A percentile compares a stretch with the other conserved stretches of the same genome.
Evolutionary conservation across 2,797 vertebrate species (phyloP).

Genomic region (Xiphorhynchus erythropygius): DNA sequence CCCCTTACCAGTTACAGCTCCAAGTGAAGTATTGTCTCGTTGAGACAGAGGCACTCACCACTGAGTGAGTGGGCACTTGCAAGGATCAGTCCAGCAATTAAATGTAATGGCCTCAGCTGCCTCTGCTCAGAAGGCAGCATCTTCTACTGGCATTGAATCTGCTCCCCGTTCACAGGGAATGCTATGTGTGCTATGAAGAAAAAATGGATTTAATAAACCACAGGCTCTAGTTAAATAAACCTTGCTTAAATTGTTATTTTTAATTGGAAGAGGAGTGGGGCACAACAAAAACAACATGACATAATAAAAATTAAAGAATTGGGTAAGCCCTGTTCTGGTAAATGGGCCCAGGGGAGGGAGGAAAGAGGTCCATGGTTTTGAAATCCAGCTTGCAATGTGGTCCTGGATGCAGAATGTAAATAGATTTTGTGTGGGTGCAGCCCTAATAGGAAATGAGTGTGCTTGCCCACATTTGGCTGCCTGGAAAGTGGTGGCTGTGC

Average conservation of each 20-base stretch:
- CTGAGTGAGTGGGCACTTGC: background rate
- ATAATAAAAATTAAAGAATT: conserved; percentile 40
- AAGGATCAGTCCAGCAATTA: background rate
- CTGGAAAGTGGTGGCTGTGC: background rate
- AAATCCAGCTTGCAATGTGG: conserved; percentile 45
- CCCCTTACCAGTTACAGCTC: background rate
- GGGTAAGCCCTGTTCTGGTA: background rate
- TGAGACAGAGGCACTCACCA: background rate
- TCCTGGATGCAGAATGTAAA: conserved; percentile 48
- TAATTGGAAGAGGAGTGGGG: background rate
- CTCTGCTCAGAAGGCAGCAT: background rate
- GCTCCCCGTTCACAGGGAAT: background rate
- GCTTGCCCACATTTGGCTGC: conserved; percentile 2
- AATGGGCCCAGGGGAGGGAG: background rate
- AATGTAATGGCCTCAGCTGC: background rate
- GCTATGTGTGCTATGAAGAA: background rate
- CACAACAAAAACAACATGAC: background rate
- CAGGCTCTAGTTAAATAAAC: background rate
- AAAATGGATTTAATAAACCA: background rate
- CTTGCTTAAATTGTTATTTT: conserved; percentile 21
- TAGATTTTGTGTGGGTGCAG: conserved; percentile 11
- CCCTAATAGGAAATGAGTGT: conserved; percentile 53
- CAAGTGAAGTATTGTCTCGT: background rate
- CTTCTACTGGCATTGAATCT: background rate
- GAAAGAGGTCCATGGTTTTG: conserved; percentile 37